A percentile compares a stretch with the other conserved stretches of the same genome.
Conservation (phyloP, 2,888 invertebrate genomes). For the Acleris holmiana region DNA sequence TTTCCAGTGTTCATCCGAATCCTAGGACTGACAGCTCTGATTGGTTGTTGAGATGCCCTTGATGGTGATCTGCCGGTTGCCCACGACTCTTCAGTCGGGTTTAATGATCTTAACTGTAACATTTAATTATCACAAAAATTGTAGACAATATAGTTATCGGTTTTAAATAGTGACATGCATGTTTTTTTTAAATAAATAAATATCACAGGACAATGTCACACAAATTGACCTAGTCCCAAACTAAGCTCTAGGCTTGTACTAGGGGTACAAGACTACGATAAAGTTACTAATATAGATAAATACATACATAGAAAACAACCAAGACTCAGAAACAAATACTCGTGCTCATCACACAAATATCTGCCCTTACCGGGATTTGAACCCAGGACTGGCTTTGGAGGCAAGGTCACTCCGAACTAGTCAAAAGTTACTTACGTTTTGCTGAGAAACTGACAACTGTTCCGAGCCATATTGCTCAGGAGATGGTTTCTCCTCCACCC, state of each 20-base stretch:
- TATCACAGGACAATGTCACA: too few species aligned
- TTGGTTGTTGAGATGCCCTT: constrained; percentile 75
- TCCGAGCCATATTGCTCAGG: constrained; percentile 72
- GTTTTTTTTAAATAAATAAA: too few species aligned
- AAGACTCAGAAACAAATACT: too few species aligned
- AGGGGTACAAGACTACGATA: too few species aligned
- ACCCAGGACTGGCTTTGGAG: too few species aligned
- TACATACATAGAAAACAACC: too few species aligned
- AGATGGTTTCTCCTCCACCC: constrained; percentile 75
- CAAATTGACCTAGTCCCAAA: too few species aligned
- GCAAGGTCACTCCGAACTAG: too few species aligned
- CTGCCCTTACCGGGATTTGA: too few species aligned
- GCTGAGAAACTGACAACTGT: constrained; percentile 73
- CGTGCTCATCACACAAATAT: too few species aligned
- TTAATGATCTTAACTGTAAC: constrained; percentile 64
- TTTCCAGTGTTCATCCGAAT: constrained; percentile 73
- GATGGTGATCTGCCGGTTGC: constrained; percentile 71
- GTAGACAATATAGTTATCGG: constrained; percentile 2
- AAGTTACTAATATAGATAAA: too few species aligned
- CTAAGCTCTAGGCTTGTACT: too few species aligned
- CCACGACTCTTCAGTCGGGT: constrained; percentile 71
- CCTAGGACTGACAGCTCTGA: constrained; percentile 80
- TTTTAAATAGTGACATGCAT: background rate
- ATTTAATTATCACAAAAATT: background rate
- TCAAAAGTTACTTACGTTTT: constrained; percentile 71